Base-by-base conservation (phyloP, 2,888 invertebrate genomes). In the Seira musarum region DNA sequence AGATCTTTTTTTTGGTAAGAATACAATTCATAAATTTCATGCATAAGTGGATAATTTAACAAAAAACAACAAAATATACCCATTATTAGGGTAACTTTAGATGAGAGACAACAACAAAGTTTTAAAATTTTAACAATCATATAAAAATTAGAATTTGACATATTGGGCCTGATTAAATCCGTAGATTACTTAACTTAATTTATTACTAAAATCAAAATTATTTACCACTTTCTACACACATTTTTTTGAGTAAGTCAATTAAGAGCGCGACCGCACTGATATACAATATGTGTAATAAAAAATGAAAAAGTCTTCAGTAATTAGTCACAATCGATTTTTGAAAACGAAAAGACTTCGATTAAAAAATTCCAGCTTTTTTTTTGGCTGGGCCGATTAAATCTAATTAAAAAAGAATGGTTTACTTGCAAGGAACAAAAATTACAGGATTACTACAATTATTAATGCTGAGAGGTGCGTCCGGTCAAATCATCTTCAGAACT, bases 401-500 rank as follows among this genome's bases (percentile, higher is more conserved):
- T 40, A 40, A n/a, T n/a, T n/a, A n/a, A n/a, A n/a, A n/a, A n/a
- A n/a, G n/a, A n/a, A n/a, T n/a, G n/a, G n/a, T n/a, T 40, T 40
- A 40, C 40, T n/a, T n/a, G 13, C 40, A 40, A 40, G 40, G 40
- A 40, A 40, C 40, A 40, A 40, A 40, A 40, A 40, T 40, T 40
- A 40, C 40, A 40, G 40, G 13, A 8, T 40, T 40, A 40, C 40
- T 8, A 40, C 40, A 40, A 15, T 57, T 57, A 5, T 57, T 67
- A 78, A 71, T 70, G 78, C 49, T 71, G 65, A 61, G 65, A 61
- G 13, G 19, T 22, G 35, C 60, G 71, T 17, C 66, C 66, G n/a
- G 66, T 15, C 2, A 84, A 61, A 53, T 85, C 85, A 57, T 85
- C 85, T 82, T 85, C 84, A 15, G 84, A 85, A 57, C 85, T 84